Evolutionary conservation across 2,797 vertebrate genomes (phyloP).

Genomic region (Halcyon leucocephala): DNA sequence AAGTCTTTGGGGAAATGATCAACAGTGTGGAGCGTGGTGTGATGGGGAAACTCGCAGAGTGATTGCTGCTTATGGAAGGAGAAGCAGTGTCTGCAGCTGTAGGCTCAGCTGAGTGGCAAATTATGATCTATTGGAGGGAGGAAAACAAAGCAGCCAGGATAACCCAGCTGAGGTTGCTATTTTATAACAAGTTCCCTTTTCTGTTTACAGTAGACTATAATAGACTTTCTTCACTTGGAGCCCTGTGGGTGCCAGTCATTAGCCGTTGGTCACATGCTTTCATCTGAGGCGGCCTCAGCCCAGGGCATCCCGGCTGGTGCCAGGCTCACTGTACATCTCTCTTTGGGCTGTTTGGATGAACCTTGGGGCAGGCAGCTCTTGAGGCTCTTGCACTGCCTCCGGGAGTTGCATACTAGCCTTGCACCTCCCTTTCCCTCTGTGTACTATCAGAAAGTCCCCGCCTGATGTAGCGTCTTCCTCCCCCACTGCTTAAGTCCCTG

Average conservation of each 20-base stretch:
- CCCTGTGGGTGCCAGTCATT: neutral
- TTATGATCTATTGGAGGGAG: constrained; percentile 15
- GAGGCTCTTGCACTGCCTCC: neutral
- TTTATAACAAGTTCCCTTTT: constrained; percentile 13
- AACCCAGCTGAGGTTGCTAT: neutral
- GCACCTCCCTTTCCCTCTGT: neutral
- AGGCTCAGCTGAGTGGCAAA: neutral
- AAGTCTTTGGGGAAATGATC: constrained; percentile 47
- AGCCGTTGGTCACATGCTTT: neutral
- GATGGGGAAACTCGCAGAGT: neutral
- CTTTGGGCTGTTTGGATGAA: neutral
- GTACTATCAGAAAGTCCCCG: neutral
- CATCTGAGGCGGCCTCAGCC: neutral
- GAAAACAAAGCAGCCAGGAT: neutral
- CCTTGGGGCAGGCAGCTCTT: neutral
- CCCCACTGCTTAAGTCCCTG: rapidly evolving
- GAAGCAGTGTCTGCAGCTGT: neutral
- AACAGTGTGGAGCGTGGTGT: neutral
- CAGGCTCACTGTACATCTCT: neutral
- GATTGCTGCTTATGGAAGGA: neutral
- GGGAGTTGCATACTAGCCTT: rapidly evolving
- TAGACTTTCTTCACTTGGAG: neutral
- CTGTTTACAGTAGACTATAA: neutral
- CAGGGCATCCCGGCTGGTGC: neutral
- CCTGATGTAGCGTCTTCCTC: neutral